Conservation (phyloP, 2,888 invertebrate genomes). For the Lysandra coridon region DNA sequence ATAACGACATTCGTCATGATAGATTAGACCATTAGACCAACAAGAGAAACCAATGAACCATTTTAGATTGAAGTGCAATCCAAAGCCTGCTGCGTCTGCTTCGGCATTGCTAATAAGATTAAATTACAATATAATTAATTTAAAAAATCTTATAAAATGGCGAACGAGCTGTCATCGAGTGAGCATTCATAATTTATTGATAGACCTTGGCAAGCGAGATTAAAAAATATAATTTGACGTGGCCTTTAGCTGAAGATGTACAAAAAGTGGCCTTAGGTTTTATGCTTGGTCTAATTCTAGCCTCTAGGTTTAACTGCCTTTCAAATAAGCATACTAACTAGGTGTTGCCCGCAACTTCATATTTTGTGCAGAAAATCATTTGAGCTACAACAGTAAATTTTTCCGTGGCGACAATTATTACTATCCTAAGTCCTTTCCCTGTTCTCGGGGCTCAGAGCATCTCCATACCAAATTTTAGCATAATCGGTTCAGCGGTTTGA, state of each 20-base stretch:
- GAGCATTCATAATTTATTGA: neutral
- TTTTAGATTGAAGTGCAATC: no score
- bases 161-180: neutral
- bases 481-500: no score
- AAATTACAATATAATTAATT: no score
- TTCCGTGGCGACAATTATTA: no score
- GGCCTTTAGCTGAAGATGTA: neutral
- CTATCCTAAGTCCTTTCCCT: no score
- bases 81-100: no score
- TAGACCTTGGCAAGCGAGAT: neutral
- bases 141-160: neutral
- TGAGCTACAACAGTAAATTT: neutral
- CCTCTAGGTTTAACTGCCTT: neutral
- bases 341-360: neutral
- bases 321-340: neutral
- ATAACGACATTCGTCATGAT: no score
- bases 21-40: no score
- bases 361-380: neutral
- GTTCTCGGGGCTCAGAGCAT: no score
- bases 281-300: neutral
- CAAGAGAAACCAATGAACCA: no score
- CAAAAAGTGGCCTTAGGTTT: conserved; percentile 9
- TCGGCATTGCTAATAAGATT: no score
- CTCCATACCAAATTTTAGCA: no score
- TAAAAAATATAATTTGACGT: neutral